phyloP scores from a whole-genome alignment of 2,113 vertebrate species.

The Platanista minor region DNA sequence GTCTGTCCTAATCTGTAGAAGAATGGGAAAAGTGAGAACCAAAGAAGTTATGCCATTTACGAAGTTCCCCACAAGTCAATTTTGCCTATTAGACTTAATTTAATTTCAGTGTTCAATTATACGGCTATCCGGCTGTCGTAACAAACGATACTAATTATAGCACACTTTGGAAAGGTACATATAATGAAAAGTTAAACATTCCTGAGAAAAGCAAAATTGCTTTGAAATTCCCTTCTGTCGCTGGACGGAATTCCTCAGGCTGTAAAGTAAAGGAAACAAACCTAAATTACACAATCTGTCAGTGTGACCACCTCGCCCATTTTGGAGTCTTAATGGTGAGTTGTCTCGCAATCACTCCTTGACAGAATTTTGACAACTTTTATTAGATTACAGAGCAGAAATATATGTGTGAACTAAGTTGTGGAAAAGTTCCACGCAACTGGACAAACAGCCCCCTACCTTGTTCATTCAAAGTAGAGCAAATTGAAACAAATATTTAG shows the following conservation, averaged over 20 bases:
- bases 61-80: not conserved
- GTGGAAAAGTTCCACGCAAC: not conserved
- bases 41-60: not conserved
- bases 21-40: not conserved
- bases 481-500: not conserved
- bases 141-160: constrained; percentile 73
- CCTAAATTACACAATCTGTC: constrained; percentile 86
- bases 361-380: constrained; percentile 42
- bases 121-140: constrained; percentile 44
- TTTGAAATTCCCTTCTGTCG: constrained; percentile 77
- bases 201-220: constrained; percentile 74
- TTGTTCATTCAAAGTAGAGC: not conserved
- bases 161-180: constrained; percentile 58
- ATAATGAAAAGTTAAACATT: constrained; percentile 74
- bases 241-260: constrained; percentile 87
- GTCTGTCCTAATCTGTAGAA: not conserved
- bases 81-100: constrained; percentile 52
- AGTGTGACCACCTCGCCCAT: constrained; percentile 93
- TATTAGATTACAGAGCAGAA: not conserved
- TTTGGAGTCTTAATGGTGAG: constrained; percentile 93
- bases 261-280: constrained; percentile 83
- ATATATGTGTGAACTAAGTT: constrained; percentile 26
- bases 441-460: not conserved
- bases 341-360: constrained; percentile 68
- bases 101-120: constrained; percentile 47